phyloP scores from a whole-genome alignment of 2,113 vertebrate species.

The Propithecus coquereli region DNA sequence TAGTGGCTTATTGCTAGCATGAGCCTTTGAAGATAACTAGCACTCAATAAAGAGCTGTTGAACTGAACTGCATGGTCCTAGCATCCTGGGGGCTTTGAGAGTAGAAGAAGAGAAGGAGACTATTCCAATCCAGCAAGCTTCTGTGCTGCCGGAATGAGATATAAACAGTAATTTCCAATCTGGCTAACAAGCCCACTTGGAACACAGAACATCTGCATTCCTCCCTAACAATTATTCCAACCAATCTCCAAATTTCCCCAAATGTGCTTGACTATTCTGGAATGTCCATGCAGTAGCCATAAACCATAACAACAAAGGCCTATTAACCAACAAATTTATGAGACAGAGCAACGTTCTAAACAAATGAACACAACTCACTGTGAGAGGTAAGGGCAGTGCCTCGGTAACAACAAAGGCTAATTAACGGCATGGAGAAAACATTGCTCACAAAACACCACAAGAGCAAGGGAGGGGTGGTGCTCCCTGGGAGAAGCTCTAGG shows the following conservation, averaged over 20 bases:
- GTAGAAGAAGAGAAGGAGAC: neutral
- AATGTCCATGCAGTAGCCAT: neutral
- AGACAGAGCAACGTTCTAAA: neutral
- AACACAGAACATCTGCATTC: neutral
- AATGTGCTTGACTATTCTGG: neutral
- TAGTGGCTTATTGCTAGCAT: neutral
- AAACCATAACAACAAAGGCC: neutral
- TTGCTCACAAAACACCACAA: neutral
- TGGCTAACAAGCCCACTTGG: conserved; percentile 31
- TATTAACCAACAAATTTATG: neutral
- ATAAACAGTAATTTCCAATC: neutral
- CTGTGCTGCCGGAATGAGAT: neutral
- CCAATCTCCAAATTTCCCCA: neutral
- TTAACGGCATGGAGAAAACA: rapidly evolving
- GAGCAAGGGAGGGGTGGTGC: neutral
- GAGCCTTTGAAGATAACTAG: neutral
- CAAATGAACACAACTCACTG: neutral
- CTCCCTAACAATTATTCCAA: neutral
- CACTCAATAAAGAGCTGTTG: neutral
- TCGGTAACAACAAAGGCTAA: neutral
- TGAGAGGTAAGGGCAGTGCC: neutral
- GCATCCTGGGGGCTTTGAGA: neutral
- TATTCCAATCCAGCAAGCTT: neutral
- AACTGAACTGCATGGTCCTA: neutral
- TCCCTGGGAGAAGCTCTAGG: neutral